These are phyloP conservation scores for Harpalus rufipes DNA, from an alignment of 2,888 invertebrate species.

Conservation along the genomic window DNA sequence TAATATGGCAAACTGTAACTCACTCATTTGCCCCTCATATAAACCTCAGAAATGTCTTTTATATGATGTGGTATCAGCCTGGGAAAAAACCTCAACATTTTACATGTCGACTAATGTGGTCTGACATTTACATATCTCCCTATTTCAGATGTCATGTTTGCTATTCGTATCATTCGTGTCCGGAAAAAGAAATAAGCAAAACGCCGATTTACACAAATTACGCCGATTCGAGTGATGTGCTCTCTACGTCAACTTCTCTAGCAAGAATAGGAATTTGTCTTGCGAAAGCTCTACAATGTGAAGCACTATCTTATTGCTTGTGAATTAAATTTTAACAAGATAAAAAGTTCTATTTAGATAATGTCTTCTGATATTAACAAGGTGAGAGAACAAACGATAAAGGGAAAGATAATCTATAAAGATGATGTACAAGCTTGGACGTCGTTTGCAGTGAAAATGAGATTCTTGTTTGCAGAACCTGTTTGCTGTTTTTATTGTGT, in stretches of 20 bases:
- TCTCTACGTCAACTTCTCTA: not conserved
- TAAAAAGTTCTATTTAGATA: not conserved
- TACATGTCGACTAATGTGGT: conserved; percentile 17
- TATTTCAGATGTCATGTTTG: conserved; percentile 39
- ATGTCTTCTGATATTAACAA: not conserved
- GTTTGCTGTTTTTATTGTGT: conserved; percentile 38
- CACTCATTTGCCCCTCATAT: conserved; percentile 12
- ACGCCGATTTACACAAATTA: conserved; percentile 13
- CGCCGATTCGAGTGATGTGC: conserved; percentile 3
- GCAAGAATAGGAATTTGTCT: not conserved
- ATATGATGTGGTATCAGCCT: conserved; percentile 28
- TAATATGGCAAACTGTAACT: not conserved
- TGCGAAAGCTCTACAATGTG: not conserved
- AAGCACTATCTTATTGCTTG: not conserved
- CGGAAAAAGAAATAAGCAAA: conserved; percentile 30
- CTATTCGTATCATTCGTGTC: conserved; percentile 16
- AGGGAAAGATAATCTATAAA: not conserved
- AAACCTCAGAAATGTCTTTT: conserved; percentile 30
- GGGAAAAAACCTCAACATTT: conserved; percentile 14
- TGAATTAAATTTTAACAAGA: not conserved
- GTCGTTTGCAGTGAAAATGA: conserved; percentile 14
- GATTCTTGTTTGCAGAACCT: conserved; percentile 5
- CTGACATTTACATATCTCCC: conserved; percentile 44
- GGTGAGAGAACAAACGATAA: not conserved
- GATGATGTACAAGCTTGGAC: not conserved